phyloP scores from a whole-genome alignment of 2,113 vertebrate genomes.

The Lethenteron reissneri region DNA sequence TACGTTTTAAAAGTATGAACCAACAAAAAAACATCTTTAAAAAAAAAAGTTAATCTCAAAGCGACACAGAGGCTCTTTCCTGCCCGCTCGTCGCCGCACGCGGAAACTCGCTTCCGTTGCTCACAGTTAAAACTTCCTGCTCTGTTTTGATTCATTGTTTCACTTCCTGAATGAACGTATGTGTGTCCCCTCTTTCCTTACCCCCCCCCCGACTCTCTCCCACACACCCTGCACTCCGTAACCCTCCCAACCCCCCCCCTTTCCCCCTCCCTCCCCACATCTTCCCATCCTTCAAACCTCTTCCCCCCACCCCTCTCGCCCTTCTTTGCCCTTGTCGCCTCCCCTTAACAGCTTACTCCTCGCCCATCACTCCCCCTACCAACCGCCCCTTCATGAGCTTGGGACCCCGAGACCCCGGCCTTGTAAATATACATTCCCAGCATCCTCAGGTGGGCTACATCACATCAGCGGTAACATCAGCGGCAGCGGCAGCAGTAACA shows the following conservation, averaged over 20 bases:
- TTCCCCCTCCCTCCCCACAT: neutral
- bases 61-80: no score
- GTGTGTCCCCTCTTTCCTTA: neutral
- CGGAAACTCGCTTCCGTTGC: constrained; percentile 3
- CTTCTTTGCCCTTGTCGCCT: neutral
- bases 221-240: neutral
- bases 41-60: no score
- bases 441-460: constrained; percentile 2
- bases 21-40: no score
- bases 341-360: constrained; percentile 3
- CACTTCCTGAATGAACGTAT: constrained; percentile 3
- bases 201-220: neutral
- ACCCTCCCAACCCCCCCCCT: neutral
- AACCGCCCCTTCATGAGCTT: constrained; percentile 3
- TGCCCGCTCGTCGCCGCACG: neutral
- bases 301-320: constrained; percentile 1
- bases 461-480: no score
- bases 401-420: constrained; percentile 4
- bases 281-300: neutral
- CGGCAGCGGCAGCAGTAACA: no score
- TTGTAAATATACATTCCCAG: constrained; percentile 6
- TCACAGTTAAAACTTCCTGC: neutral
- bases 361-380: constrained; percentile 5
- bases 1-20: no score
- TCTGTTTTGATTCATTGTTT: constrained; percentile 1